These are phyloP conservation scores for Ophioninae sp. DNA, from an alignment of 2,888 invertebrate species.

Conservation along the genomic window DNA sequence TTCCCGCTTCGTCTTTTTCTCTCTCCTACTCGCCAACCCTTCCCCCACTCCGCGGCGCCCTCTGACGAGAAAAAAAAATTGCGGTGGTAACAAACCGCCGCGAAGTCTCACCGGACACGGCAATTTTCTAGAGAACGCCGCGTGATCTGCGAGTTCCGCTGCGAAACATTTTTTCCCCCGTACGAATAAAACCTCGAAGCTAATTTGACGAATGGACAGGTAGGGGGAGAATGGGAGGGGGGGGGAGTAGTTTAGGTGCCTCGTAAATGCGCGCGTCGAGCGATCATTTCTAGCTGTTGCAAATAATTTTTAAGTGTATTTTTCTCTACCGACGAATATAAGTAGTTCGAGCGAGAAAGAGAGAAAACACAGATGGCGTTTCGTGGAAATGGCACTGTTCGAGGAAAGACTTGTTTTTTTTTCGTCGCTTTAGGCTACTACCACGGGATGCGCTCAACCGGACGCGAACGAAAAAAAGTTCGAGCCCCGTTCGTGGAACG, in stretches of 20 bases:
- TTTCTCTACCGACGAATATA: neutral
- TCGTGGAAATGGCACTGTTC: too few relatives aligned
- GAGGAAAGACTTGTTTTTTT: too few relatives aligned
- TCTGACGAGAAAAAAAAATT: neutral
- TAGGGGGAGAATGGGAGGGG: too few relatives aligned
- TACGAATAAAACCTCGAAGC: slow-evolving; percentile 40
- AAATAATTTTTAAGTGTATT: slow-evolving; percentile 1
- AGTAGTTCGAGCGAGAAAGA: neutral
- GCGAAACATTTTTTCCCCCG: slow-evolving; percentile 37
- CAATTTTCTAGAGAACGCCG: slow-evolving; percentile 16
- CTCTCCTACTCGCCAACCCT: neutral
- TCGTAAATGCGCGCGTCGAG: slow-evolving; percentile 30
- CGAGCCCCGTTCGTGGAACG: neutral
- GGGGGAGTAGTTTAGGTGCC: too few relatives aligned
- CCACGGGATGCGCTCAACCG: too few relatives aligned
- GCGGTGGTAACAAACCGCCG: neutral
- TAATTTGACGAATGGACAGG: neutral
- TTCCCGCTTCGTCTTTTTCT: neutral
- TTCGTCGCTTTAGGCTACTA: too few relatives aligned
- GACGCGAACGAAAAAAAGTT: too few relatives aligned
- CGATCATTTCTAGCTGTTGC: slow-evolving; percentile 25
- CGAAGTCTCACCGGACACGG: neutral
- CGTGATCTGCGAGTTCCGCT: neutral
- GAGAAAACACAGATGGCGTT: neutral
- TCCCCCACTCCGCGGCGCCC: neutral